Percentiles rank a stretch among this genome's conserved stretches.
Conservation (phyloP, 2,888 invertebrate species). For the Isoperla grammatica region DNA sequence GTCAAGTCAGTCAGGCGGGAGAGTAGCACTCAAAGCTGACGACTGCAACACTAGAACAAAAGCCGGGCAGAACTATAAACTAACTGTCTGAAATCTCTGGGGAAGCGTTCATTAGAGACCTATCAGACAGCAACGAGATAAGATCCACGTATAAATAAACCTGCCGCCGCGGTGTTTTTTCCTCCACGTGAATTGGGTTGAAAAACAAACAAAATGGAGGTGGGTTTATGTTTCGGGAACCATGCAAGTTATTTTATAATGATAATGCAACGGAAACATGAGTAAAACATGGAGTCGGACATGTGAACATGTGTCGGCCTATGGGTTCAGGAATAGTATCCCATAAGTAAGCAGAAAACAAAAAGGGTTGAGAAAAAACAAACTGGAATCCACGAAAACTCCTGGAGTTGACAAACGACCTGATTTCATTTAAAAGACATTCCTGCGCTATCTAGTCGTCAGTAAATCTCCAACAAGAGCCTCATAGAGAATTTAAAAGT, state of each 20-base stretch:
- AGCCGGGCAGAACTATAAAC: slow-evolving; percentile 12
- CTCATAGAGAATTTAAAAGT: slow-evolving; percentile 2
- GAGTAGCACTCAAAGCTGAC: not conserved
- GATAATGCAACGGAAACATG: slow-evolving; percentile 14
- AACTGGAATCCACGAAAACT: slow-evolving; percentile 13
- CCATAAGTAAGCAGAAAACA: not conserved
- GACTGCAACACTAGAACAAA: slow-evolving; percentile 1
- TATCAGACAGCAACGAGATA: slow-evolving; percentile 13
- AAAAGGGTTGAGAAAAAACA: slow-evolving; percentile 10
- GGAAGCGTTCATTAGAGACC: slow-evolving; percentile 11
- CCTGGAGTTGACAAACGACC: slow-evolving; percentile 18
- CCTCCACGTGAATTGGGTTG: not conserved
- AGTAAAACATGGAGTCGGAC: slow-evolving; percentile 8
- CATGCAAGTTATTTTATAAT: slow-evolving; percentile 3
- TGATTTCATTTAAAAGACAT: slow-evolving; percentile 19
- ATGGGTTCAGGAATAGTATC: slow-evolving; percentile 7
- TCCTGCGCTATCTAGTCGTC: slow-evolving; percentile 13
- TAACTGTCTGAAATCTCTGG: slow-evolving; percentile 12
- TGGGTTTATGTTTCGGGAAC: not conserved
- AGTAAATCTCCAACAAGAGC: slow-evolving; percentile 17
- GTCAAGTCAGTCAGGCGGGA: not conserved
- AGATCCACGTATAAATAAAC: slow-evolving; percentile 10
- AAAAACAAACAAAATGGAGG: not conserved
- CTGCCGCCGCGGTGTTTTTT: not conserved
- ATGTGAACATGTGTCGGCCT: not conserved